phyloP scores from a whole-genome alignment of 2,888 invertebrate genomes.

The Hoplodrina blanda region DNA sequence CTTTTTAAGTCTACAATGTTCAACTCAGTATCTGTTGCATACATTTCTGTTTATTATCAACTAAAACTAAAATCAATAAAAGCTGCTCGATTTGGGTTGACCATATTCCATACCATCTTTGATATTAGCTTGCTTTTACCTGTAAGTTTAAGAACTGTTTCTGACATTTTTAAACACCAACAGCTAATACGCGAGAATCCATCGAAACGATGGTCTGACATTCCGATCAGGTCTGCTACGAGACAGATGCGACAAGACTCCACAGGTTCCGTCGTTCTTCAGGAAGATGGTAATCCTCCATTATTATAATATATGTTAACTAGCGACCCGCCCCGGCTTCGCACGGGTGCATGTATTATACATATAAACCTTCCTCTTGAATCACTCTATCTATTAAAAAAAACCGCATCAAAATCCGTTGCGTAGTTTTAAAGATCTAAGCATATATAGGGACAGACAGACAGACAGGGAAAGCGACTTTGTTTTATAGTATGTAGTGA shows the following conservation, averaged over 20 bases:
- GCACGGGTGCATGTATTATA: no score
- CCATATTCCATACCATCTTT: not conserved
- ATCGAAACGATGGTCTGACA: constrained; percentile 81
- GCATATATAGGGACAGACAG: no score
- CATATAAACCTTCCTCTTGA: no score
- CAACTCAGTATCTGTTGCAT: no score
- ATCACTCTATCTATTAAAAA: no score
- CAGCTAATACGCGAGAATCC: constrained; percentile 92
- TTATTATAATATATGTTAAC: constrained; percentile 8
- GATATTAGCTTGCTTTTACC: not conserved
- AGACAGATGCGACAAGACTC: constrained; percentile 89
- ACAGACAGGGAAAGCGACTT: no score
- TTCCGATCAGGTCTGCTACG: constrained; percentile 71
- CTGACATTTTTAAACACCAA: constrained; percentile 45
- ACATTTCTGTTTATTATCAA: no score
- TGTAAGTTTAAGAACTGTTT: not conserved
- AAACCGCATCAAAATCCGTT: no score
- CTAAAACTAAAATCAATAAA: not conserved
- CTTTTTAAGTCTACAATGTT: no score
- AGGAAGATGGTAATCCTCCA: constrained; percentile 80
- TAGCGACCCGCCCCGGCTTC: no score
- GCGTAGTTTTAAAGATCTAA: no score
- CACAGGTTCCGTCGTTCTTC: constrained; percentile 91
- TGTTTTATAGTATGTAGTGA: no score
- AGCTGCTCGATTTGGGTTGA: not conserved